Evolutionary conservation across 2,888 invertebrate species (phyloP).

Genomic region (Tipula unca): DNA sequence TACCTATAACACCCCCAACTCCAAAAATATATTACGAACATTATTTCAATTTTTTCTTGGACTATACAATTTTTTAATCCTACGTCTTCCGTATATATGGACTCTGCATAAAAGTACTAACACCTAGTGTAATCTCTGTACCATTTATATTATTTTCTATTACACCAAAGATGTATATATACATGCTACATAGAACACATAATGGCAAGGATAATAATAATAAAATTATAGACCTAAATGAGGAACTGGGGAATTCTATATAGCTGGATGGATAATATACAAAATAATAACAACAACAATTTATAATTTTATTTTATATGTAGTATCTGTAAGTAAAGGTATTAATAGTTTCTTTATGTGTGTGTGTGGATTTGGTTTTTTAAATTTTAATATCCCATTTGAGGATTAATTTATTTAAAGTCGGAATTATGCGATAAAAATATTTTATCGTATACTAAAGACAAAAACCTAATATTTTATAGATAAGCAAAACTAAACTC

Average conservation of each 20-base stretch:
- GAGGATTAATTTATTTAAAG: not conserved
- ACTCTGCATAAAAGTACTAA: not conserved
- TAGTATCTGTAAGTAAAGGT: not conserved
- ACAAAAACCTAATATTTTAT: no score
- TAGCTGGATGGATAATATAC: not conserved
- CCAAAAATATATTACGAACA: not conserved
- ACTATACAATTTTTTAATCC: no score
- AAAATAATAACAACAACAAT: not conserved
- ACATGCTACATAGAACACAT: not conserved
- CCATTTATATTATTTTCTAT: conserved; percentile 8
- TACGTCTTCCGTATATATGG: no score
- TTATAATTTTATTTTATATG: not conserved
- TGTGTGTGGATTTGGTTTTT: not conserved
- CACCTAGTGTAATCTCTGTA: not conserved
- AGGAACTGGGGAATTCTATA: not conserved
- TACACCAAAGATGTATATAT: not conserved
- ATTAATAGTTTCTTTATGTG: not conserved
- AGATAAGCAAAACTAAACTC: no score
- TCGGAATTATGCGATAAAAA: not conserved
- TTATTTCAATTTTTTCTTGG: not conserved
- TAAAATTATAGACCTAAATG: not conserved
- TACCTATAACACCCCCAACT: not conserved
- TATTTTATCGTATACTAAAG: not conserved
- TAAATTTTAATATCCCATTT: not conserved
- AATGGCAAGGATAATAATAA: not conserved